phyloP scores from a whole-genome alignment of 2,888 invertebrate species.

The Desoria tigrina region DNA sequence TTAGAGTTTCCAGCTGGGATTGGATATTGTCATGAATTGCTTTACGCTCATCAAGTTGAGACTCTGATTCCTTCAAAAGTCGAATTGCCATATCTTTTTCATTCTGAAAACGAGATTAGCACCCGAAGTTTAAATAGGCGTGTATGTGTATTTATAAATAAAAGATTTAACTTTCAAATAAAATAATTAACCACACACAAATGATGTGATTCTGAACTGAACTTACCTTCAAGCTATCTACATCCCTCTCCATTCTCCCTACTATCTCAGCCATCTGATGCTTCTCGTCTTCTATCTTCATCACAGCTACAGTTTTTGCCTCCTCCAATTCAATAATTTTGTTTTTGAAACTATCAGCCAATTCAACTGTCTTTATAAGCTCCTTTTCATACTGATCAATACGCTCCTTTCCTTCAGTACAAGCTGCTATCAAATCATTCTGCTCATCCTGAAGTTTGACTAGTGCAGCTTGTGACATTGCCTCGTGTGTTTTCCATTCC shows the following conservation, averaged over 20 bases:
- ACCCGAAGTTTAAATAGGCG: background rate
- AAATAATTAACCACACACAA: no score
- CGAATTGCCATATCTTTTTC: constrained; percentile 45
- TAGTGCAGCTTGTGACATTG: constrained; percentile 29
- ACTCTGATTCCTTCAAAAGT: constrained; percentile 44
- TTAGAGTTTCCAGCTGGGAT: constrained; percentile 27
- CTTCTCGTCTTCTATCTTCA: constrained; percentile 5
- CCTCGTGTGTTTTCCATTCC: constrained; percentile 50
- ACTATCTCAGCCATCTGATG: background rate
- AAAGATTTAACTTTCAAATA: no score
- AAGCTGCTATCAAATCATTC: constrained; percentile 30
- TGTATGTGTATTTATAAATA: background rate
- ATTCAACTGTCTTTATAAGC: constrained; percentile 43
- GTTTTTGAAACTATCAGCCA: constrained; percentile 43
- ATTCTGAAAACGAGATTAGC: constrained; percentile 22
- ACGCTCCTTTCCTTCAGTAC: constrained; percentile 35
- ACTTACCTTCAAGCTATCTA: background rate
- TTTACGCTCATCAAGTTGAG: constrained; percentile 40
- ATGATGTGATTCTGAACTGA: no score
- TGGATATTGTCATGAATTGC: constrained; percentile 27
- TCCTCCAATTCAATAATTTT: constrained; percentile 23
- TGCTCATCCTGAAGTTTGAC: constrained; percentile 47
- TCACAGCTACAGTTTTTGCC: background rate
- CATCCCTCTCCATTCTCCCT: background rate
- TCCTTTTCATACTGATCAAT: constrained; percentile 48